Evolutionary conservation across 2,888 invertebrate genomes (phyloP).

Genomic region (Strigamia transsilvanica): DNA sequence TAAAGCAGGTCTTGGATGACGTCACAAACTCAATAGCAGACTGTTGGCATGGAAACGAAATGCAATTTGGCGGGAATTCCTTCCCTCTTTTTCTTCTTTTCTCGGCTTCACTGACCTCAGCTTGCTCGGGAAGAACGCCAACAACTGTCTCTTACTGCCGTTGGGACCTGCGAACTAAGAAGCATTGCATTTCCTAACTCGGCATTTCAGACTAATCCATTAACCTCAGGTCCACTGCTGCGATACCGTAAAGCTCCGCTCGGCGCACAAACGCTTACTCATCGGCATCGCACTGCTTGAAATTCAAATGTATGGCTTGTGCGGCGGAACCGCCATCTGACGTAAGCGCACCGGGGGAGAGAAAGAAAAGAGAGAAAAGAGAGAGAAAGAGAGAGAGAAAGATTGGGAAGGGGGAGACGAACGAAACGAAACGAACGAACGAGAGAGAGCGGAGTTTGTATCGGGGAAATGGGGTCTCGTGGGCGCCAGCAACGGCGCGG

Average conservation of each 20-base stretch:
- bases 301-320: constrained; percentile 32
- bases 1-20: constrained; percentile 27
- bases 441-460: not conserved
- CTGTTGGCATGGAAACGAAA: constrained; percentile 31
- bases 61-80: constrained; percentile 39
- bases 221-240: constrained; percentile 38
- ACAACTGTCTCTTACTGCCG: constrained; percentile 17
- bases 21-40: constrained; percentile 36
- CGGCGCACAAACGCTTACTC: constrained; percentile 43
- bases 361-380: not conserved
- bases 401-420: not conserved
- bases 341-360: constrained; percentile 40
- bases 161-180: not conserved
- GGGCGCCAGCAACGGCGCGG: constrained; percentile 32
- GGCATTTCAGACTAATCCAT: constrained; percentile 39
- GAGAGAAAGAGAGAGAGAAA: too few species aligned
- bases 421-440: not conserved
- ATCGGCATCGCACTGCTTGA: constrained; percentile 17
- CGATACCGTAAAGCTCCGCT: constrained; percentile 30
- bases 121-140: constrained; percentile 36
- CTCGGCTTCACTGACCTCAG: constrained; percentile 33
- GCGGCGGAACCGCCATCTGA: constrained; percentile 27
- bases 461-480: constrained; percentile 35
- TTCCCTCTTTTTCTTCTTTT: constrained; percentile 29
- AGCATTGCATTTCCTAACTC: not conserved